phyloP scores from a whole-genome alignment of 2,888 invertebrate genomes.

The Melipona bicolor region DNA sequence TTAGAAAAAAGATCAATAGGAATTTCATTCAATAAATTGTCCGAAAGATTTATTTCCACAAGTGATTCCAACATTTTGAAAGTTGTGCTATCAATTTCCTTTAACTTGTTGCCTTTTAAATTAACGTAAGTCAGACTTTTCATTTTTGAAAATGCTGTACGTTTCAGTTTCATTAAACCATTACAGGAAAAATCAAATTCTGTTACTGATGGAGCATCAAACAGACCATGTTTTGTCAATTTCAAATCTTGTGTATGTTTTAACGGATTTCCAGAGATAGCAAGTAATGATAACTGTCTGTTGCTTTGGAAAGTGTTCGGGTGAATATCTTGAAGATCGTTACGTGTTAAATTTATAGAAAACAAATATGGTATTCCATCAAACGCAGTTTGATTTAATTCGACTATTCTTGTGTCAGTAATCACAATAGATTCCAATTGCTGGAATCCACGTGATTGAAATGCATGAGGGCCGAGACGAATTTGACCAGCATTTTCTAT shows the following conservation, averaged over 20 bases:
- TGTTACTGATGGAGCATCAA: conserved; percentile 88
- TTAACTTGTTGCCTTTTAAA: conserved; percentile 88
- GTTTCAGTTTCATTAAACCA: conserved; percentile 88
- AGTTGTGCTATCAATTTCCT: conserved; percentile 86
- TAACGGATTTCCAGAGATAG: conserved; percentile 89
- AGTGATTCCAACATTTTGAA: conserved; percentile 88
- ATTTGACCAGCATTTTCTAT: conserved; percentile 87
- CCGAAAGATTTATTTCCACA: conserved; percentile 90
- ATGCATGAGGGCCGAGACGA: conserved; percentile 80
- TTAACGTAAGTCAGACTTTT: conserved; percentile 88
- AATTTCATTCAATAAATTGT: conserved; percentile 88
- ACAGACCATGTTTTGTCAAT: conserved; percentile 84
- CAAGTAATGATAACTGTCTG: conserved; percentile 88
- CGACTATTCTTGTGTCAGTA: conserved; percentile 88
- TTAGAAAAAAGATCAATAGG: conserved; percentile 88
- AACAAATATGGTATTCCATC: conserved; percentile 88
- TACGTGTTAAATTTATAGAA: conserved; percentile 89
- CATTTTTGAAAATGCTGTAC: conserved; percentile 88
- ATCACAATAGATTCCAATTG: conserved; percentile 89
- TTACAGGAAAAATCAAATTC: conserved; percentile 90
- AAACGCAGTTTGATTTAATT: conserved; percentile 89
- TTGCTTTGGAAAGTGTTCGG: conserved; percentile 90
- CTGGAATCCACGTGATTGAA: conserved; percentile 86
- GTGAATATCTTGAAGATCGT: conserved; percentile 88
- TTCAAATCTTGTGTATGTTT: conserved; percentile 76